Percentiles rank a stretch among this genome's conserved stretches.
Conservation (phyloP, 2,113 vertebrate species). For the Menura novaehollandiae region DNA sequence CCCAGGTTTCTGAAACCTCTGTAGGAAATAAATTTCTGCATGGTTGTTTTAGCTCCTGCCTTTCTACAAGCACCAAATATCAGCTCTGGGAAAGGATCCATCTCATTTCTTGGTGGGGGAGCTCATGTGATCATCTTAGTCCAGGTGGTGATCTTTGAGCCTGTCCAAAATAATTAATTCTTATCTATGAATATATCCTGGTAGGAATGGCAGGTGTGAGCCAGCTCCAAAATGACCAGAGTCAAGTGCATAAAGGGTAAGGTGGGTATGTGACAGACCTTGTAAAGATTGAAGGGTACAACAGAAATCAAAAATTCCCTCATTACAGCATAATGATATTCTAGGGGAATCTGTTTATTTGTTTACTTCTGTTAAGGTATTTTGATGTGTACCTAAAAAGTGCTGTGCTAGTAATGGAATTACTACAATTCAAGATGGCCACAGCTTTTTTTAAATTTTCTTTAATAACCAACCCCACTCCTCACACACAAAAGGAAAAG, state of each 20-base stretch:
- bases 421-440: rapidly evolving
- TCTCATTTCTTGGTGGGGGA: not conserved
- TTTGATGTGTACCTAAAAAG: not conserved
- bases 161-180: not conserved
- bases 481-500: not conserved
- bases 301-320: not conserved
- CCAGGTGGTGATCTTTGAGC: not conserved
- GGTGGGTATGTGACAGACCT: not conserved
- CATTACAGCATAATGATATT: not conserved
- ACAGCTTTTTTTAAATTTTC: not conserved
- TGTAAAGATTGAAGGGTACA: not conserved
- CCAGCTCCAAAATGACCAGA: not conserved
- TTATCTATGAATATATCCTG: not conserved
- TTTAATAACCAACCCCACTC: not conserved
- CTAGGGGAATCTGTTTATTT: rapidly evolving
- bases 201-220: not conserved
- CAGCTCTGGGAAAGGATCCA: not conserved
- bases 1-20: not conserved
- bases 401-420: not conserved
- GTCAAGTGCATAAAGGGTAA: not conserved
- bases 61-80: not conserved
- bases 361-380: not conserved
- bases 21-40: not conserved
- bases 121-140: not conserved
- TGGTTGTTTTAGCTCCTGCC: not conserved